Base-by-base conservation (phyloP, 2,113 vertebrate genomes). In the Microcebus griseorufus region DNA sequence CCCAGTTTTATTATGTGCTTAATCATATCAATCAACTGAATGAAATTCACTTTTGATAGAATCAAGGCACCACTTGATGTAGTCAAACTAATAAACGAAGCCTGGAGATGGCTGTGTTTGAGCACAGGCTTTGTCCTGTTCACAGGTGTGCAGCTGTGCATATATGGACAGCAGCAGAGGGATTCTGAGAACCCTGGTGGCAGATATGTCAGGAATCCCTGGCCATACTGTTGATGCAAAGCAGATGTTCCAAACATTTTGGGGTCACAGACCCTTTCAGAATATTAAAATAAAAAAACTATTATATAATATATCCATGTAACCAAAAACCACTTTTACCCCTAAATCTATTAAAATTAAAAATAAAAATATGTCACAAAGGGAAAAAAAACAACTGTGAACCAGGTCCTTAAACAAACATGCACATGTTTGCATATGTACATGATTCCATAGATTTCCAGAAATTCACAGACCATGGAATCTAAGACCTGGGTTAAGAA, bases 341-440 rank as follows among this genome's bases (percentile, higher is more conserved):
- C 11, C 62, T 62, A 64, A 29, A 64, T 64, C 25, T 64, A 64
- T 29, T 64, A 25, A 64, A 29, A 64, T 58, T 48, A 48, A 11
- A 64, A 27, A 62, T 29, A 29, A 29, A 64, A 64, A 64, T 64
- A 29, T 64, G 29, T 64, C 62, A 64, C 62, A 64, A 64, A 64
- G 27, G 62, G 42, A 42, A 64, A 64, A 64, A 64, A 64, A 45
- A 78, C 76, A 42, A 34, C 53, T 45, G 3, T 60, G 48, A 95
- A 45, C 2, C 2, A 34, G 80, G 23, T 82, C 39, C 48, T 69
- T 76, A 55, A 79, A 65, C 42, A 95, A 51, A 39, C 13, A 42
- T 14, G 4, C 2, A 13, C 10, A 37, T 0, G 0, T 6, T 11
- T 42, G 6, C 10, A 3, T 25, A 51, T 5, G 20, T 76, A 39